These are phyloP conservation scores for Malacoraja senta DNA, from an alignment of 2,797 vertebrate species.

Conservation along the genomic window DNA sequence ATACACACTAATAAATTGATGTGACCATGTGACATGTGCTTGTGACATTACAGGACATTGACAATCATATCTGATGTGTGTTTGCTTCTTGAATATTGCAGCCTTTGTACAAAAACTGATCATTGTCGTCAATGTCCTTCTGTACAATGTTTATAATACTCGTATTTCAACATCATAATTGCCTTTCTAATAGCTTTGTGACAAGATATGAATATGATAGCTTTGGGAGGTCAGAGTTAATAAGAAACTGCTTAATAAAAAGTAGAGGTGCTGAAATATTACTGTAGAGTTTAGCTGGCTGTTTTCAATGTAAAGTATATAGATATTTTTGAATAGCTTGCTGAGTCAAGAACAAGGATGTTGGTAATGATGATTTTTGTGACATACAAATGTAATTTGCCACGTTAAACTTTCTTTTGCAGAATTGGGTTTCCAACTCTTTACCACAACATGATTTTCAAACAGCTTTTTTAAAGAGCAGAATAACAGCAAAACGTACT, in stretches of 20 bases:
- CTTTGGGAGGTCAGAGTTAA: not conserved
- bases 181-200: not conserved
- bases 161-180: not conserved
- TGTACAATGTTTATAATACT: not conserved
- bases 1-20: not conserved
- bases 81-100: not conserved
- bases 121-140: not conserved
- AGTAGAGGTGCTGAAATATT: not conserved
- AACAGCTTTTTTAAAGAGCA: not conserved
- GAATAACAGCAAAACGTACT: not conserved
- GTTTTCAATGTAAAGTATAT: not conserved
- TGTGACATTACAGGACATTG: not conserved
- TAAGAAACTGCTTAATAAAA: not conserved
- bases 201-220: not conserved
- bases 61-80: not conserved
- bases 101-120: not conserved
- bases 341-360: not conserved
- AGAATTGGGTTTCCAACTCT: slow-evolving; percentile 16
- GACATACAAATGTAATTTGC: not conserved
- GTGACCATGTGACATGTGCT: not conserved
- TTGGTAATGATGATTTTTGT: not conserved
- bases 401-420: not conserved
- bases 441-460: not conserved
- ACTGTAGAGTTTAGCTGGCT: not conserved
- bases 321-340: not conserved